Evolutionary conservation across 2,113 vertebrate species (phyloP).

Genomic region (Myotis davidii): DNA sequence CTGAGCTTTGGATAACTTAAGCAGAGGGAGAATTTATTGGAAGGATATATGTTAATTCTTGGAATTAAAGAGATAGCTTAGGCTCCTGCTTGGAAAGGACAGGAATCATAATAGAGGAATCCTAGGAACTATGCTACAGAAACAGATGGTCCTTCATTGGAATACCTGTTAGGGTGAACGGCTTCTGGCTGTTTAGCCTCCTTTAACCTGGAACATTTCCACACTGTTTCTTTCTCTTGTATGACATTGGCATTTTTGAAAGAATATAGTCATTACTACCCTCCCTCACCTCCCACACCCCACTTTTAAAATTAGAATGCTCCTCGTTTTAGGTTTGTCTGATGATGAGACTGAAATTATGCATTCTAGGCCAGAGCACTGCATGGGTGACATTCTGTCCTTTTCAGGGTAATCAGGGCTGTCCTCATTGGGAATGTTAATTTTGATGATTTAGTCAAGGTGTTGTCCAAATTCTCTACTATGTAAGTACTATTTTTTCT

Average conservation of each 20-base stretch:
- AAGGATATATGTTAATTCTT: neutral
- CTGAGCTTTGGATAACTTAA: conserved; percentile 31
- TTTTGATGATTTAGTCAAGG: neutral
- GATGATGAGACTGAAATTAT: neutral
- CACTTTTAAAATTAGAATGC: neutral
- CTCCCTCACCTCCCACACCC: neutral
- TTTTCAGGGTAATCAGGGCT: neutral
- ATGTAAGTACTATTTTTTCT: neutral
- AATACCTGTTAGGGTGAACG: neutral
- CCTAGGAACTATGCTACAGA: neutral
- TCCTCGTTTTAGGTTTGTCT: neutral
- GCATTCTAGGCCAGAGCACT: neutral
- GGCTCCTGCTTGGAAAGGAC: neutral
- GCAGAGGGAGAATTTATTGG: conserved; percentile 29
- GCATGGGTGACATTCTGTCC: neutral
- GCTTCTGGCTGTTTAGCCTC: neutral
- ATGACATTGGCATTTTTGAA: neutral
- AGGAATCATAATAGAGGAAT: neutral
- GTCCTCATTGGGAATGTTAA: neutral
- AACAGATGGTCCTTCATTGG: neutral
- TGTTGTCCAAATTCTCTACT: neutral
- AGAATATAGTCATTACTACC: neutral
- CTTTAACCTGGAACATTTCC: conserved; percentile 17
- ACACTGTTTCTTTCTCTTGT: neutral
- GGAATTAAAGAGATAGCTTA: neutral